Evolutionary conservation across 2,113 vertebrate species (phyloP).

Genomic region (Zeus faber): DNA sequence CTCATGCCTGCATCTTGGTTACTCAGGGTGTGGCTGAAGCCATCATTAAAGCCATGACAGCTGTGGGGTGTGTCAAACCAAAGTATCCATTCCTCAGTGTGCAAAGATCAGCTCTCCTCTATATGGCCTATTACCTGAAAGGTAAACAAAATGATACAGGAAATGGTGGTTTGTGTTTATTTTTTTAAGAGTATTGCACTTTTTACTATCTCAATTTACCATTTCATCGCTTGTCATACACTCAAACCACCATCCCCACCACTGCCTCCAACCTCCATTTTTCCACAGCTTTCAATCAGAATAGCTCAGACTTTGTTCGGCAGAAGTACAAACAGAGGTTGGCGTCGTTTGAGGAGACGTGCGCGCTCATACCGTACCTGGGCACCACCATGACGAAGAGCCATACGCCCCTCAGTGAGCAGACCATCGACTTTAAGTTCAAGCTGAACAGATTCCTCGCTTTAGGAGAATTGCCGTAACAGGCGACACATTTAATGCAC

Average conservation of each 20-base stretch:
- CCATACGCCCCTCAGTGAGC: conserved; percentile 71
- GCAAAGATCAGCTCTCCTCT: conserved; percentile 83
- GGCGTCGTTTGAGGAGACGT: conserved; percentile 79
- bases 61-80: conserved; percentile 87
- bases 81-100: conserved; percentile 89
- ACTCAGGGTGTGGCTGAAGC: conserved; percentile 81
- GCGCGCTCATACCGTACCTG: conserved; percentile 86
- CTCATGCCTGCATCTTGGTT: neutral
- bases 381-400: conserved; percentile 73
- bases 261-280: conserved; percentile 6
- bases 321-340: conserved; percentile 83
- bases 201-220: neutral
- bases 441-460: conserved; percentile 80
- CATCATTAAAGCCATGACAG: conserved; percentile 90
- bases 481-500: no score
- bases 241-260: neutral
- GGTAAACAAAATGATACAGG: conserved; percentile 68
- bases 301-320: conserved; percentile 68
- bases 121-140: conserved; percentile 90
- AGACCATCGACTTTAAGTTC: conserved; percentile 77
- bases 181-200: neutral
- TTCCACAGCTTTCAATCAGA: conserved; percentile 82
- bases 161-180: neutral
- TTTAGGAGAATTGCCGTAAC: conserved; percentile 65
- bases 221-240: neutral